These are phyloP conservation scores for Selenia dentaria DNA, from an alignment of 2,888 invertebrate genomes.

Conservation along the genomic window DNA sequence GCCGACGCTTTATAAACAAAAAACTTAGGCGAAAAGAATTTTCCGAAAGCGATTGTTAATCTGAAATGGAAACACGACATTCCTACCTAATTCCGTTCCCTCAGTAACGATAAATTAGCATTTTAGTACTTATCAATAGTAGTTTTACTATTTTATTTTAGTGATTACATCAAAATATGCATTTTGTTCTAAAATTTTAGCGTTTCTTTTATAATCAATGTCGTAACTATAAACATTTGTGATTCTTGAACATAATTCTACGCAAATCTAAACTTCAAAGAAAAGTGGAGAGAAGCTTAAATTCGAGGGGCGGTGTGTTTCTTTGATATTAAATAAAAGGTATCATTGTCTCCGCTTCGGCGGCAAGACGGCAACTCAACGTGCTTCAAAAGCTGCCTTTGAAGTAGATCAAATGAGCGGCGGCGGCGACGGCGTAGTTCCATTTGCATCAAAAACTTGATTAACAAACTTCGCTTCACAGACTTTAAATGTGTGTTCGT, in stretches of 20 bases:
- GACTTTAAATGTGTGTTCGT: slow-evolving; percentile 47
- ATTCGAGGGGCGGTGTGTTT: slow-evolving; percentile 52
- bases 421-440: slow-evolving; percentile 40
- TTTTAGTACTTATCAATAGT: no score
- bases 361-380: slow-evolving; percentile 39
- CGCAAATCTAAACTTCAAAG: slow-evolving; percentile 31
- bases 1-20: no score
- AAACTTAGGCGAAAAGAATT: no score
- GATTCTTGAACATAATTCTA: slow-evolving; percentile 21
- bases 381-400: slow-evolving; percentile 70
- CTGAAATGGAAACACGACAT: no score
- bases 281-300: slow-evolving; percentile 47
- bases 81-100: no score
- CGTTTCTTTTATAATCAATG: no score
- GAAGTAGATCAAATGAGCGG: slow-evolving; percentile 73
- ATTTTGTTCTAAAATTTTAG: no score
- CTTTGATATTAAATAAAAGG: slow-evolving; percentile 75
- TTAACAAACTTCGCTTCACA: slow-evolving; percentile 57
- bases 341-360: slow-evolving; percentile 71
- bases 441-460: slow-evolving; percentile 63
- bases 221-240: background rate
- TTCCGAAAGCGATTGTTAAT: no score
- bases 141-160: no score
- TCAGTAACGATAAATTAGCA: no score
- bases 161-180: no score